phyloP scores from a whole-genome alignment of 1,140 invertebrate species.

The Apocrypta bakeri region DNA sequence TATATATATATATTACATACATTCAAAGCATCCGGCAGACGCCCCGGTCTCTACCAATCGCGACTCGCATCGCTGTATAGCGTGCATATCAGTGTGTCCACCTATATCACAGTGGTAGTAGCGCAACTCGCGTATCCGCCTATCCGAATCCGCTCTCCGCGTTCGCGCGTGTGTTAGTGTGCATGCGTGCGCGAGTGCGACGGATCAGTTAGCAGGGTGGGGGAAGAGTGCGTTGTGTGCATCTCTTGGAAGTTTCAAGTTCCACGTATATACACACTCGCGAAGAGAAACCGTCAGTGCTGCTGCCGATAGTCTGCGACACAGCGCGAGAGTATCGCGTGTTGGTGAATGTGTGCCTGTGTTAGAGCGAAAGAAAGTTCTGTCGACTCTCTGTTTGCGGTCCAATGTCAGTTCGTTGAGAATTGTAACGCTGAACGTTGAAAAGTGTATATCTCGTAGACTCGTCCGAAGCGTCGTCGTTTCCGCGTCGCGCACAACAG shows the following conservation, averaged over 20 bases:
- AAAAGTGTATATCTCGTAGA: too few species aligned
- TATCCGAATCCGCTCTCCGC: too few species aligned
- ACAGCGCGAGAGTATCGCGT: background rate
- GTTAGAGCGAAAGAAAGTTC: conserved; percentile 3
- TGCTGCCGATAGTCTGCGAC: background rate
- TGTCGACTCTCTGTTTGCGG: background rate
- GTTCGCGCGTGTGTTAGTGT: background rate
- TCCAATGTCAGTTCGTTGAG: conserved; percentile 21
- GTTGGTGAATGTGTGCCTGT: background rate
- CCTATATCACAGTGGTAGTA: background rate
- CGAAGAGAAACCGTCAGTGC: too few species aligned
- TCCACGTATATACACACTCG: too few species aligned
- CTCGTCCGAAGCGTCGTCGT: background rate
- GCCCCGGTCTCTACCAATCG: conserved; percentile 52
- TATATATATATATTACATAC: too few species aligned
- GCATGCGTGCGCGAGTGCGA: background rate
- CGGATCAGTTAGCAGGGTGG: too few species aligned
- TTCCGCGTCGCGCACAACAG: background rate
- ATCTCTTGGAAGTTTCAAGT: too few species aligned
- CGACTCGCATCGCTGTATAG: too few species aligned
- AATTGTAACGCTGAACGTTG: background rate
- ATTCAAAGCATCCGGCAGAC: conserved; percentile 69
- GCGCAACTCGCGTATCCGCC: too few species aligned
- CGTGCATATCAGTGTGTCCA: background rate
- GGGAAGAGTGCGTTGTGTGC: too few species aligned